phyloP scores from a whole-genome alignment of 2,888 invertebrate genomes.

The Diarsia dahlii region DNA sequence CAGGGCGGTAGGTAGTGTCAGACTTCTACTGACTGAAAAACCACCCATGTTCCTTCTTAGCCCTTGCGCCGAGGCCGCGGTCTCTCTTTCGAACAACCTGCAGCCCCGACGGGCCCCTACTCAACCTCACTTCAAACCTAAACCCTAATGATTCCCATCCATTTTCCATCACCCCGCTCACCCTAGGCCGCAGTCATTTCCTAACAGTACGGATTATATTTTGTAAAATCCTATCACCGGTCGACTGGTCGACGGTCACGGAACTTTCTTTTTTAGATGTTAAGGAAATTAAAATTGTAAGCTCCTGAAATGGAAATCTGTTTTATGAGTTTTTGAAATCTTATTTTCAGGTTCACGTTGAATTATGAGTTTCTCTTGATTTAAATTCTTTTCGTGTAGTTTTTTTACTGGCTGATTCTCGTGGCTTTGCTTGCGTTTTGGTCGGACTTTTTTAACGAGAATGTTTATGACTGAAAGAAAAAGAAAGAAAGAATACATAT shows the following conservation, averaged over 20 bases:
- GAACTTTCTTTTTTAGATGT: constrained; percentile 42
- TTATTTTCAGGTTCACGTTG: constrained; percentile 16
- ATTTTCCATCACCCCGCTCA: constrained; percentile 2
- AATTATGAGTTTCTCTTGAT: constrained; percentile 25
- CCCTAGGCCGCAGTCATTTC: constrained; percentile 45
- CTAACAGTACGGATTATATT: constrained; percentile 45
- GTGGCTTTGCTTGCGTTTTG: not conserved
- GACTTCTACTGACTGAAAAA: no score
- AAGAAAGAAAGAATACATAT: no score
- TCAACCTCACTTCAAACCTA: not conserved
- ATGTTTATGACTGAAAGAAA: no score
- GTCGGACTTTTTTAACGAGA: not conserved
- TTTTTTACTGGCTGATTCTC: not conserved
- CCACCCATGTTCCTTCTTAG: no score
- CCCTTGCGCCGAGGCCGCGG: no score
- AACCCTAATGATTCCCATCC: not conserved
- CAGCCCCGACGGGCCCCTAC: no score
- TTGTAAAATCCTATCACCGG: constrained; percentile 36
- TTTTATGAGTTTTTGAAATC: constrained; percentile 36
- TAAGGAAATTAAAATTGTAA: constrained; percentile 61
- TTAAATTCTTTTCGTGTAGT: constrained; percentile 8
- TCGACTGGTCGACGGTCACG: not conserved
- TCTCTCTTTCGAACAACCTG: no score
- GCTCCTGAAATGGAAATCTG: constrained; percentile 38
- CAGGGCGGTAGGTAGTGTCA: no score